These are phyloP conservation scores for Apodemus speciosus DNA, from an alignment of 2,113 vertebrate species.

Conservation along the genomic window DNA sequence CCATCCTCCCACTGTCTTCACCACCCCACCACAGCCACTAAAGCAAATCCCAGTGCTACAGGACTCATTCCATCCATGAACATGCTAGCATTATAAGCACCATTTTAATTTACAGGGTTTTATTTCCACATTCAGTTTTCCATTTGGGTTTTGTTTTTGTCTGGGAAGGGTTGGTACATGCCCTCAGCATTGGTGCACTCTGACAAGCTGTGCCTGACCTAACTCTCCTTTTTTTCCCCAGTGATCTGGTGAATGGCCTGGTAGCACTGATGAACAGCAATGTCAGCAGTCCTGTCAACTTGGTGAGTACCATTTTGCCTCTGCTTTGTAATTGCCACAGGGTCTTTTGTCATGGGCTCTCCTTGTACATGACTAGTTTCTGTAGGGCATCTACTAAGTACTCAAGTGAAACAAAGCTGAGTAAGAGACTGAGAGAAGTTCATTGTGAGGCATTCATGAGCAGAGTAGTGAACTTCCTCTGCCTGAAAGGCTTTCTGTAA, in stretches of 20 bases:
- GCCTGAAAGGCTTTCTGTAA: no score
- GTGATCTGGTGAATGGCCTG: slow-evolving; percentile 97
- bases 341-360: neutral
- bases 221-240: slow-evolving; percentile 79
- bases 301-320: slow-evolving; percentile 88
- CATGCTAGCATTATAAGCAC: rapidly evolving
- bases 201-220: neutral
- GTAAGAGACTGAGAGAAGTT: neutral
- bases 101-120: slow-evolving; percentile 46
- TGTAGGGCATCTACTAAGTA: neutral
- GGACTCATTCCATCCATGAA: neutral
- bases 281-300: slow-evolving; percentile 98
- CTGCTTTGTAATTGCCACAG: neutral
- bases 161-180: neutral
- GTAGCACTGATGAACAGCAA: slow-evolving; percentile 99
- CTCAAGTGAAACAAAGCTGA: neutral
- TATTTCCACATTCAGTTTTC: neutral
- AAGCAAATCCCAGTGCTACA: neutral
- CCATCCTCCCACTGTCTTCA: neutral
- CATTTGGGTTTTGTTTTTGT: neutral
- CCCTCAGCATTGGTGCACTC: rapidly evolving
- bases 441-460: neutral
- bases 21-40: neutral
- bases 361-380: neutral
- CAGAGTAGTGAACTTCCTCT: rapidly evolving